Conservation (phyloP, 1,140 invertebrate genomes). For the Papilio polytes region DNA sequence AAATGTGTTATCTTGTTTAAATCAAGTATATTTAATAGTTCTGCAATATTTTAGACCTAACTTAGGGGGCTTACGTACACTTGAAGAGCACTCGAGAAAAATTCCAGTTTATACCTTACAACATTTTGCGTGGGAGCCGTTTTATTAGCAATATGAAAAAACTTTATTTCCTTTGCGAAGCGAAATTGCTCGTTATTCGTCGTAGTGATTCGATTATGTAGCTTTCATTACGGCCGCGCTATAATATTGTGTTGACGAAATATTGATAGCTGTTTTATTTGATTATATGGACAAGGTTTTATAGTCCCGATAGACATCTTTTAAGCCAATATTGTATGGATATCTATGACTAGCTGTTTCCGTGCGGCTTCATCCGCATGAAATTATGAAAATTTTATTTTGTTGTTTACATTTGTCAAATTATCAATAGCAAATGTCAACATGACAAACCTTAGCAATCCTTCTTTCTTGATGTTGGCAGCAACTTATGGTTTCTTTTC, state of each 20-base stretch:
- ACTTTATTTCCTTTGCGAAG: conserved; percentile 33
- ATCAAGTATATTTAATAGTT: no score
- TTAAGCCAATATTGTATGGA: background rate
- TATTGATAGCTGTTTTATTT: conserved; percentile 21
- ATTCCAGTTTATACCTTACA: background rate
- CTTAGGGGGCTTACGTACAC: background rate
- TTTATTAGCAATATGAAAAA: conserved; percentile 32
- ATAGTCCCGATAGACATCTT: background rate
- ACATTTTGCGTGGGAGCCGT: background rate
- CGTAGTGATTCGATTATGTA: conserved; percentile 33
- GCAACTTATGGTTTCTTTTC: no score
- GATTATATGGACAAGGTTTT: conserved; percentile 15
- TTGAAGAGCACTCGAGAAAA: background rate
- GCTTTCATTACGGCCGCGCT: conserved; percentile 23
- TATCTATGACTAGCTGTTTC: no score
- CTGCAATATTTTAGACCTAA: no score
- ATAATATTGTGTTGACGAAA: conserved; percentile 34
- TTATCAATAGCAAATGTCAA: no score
- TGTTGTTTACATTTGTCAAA: no score
- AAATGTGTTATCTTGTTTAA: no score
- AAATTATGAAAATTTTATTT: no score
- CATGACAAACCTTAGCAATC: no score
- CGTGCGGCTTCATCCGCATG: no score
- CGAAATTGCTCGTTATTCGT: conserved; percentile 32
- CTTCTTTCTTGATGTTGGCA: no score